Percentiles rank a stretch among this genome's conserved stretches.
Evolutionary conservation across 2,113 vertebrate genomes (phyloP).

Genomic region (Tyto alba): DNA sequence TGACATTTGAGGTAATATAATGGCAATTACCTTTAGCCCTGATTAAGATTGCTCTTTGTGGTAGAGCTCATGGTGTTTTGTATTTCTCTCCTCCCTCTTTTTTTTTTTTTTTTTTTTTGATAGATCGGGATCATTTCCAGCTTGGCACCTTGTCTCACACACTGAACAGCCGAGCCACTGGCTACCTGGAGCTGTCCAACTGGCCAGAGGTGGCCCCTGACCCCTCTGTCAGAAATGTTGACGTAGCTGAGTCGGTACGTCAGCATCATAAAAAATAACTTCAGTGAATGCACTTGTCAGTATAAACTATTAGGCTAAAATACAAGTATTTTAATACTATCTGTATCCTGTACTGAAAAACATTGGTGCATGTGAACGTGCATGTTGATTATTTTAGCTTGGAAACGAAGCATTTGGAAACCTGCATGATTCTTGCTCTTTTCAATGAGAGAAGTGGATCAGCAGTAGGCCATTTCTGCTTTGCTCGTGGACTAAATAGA

Average conservation of each 20-base stretch:
- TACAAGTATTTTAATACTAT: not conserved
- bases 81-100: slow-evolving; percentile 14
- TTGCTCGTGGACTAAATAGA: not conserved
- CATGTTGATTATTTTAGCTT: not conserved
- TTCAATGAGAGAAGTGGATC: not conserved
- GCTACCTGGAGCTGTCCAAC: slow-evolving; percentile 92
- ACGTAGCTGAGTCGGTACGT: slow-evolving; percentile 85
- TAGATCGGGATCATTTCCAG: slow-evolving; percentile 94
- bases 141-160: slow-evolving; percentile 95
- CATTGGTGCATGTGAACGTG: not conserved
- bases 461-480: not conserved
- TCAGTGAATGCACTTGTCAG: not conserved
- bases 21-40: slow-evolving; percentile 77
- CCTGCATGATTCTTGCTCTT: not conserved
- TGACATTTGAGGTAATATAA: slow-evolving; percentile 82
- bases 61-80: slow-evolving; percentile 64
- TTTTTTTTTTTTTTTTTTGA: slow-evolving; percentile 56
- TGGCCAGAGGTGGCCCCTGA: slow-evolving; percentile 92
- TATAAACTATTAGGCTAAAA: not conserved
- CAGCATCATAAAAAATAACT: slow-evolving; percentile 51
- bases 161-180: slow-evolving; percentile 83
- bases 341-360: not conserved
- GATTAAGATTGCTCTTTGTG: slow-evolving; percentile 73
- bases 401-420: not conserved
- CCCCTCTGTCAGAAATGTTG: slow-evolving; percentile 90